These are phyloP conservation scores for Australoheros facetus DNA, from an alignment of 2,797 vertebrate genomes.

Conservation along the genomic window DNA sequence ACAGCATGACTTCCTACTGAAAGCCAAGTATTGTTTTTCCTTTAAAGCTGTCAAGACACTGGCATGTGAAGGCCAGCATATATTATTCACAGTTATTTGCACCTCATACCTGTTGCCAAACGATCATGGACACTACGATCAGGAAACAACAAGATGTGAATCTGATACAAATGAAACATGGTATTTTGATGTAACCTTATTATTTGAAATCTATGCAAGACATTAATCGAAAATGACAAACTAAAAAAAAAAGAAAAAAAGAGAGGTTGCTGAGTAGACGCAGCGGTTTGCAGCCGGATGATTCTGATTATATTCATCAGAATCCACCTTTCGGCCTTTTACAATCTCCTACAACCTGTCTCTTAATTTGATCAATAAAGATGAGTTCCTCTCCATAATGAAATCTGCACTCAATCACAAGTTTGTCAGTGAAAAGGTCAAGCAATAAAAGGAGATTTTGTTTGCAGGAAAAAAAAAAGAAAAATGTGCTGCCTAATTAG, in stretches of 20 bases:
- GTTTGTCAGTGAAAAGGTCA: conserved; percentile 80
- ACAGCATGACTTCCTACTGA: conserved; percentile 45
- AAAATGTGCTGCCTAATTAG: conserved; percentile 49
- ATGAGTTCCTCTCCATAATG: conserved; percentile 72
- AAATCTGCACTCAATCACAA: conserved; percentile 73
- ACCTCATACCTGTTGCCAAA: conserved; percentile 43
- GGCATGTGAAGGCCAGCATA: conserved; percentile 24
- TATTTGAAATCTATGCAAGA: conserved; percentile 17
- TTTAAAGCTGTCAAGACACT: conserved; percentile 34
- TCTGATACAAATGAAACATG: neutral
- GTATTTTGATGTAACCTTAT: neutral
- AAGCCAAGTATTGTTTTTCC: conserved; percentile 59
- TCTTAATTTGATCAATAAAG: conserved; percentile 76
- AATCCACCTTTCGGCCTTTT: conserved; percentile 37
- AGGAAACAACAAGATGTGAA: conserved; percentile 3
- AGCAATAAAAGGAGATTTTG: conserved; percentile 70
- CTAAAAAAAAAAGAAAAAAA: conserved; percentile 14
- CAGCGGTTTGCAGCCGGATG: conserved; percentile 35
- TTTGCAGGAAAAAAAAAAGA: conserved; percentile 30
- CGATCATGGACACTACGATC: conserved; percentile 23
- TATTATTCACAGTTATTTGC: conserved; percentile 47
- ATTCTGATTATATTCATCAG: conserved; percentile 50
- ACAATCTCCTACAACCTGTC: conserved; percentile 48
- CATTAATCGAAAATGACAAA: neutral
- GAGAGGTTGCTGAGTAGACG: conserved; percentile 8